Evolutionary conservation across 2,113 vertebrate genomes (phyloP), one percentile per base, ranked within the genome.

Genomic region (Trichechus manatus): DNA sequence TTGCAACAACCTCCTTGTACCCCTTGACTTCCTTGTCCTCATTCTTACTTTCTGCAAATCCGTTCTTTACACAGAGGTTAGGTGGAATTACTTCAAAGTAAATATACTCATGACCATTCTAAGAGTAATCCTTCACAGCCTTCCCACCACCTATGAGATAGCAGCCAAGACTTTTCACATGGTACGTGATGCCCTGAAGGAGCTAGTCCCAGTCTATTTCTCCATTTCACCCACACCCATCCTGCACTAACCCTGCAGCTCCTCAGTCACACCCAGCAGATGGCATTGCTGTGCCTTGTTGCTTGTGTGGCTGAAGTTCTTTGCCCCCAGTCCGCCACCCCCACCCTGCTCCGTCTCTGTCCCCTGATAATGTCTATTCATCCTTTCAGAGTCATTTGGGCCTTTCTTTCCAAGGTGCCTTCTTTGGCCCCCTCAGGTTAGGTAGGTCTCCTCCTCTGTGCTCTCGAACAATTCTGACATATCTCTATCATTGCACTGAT

Each of bases 51-150:
- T 29, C 79, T 91, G 3, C 29, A 97, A 90, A 59, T n/a, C 42
- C 27, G 61, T 33, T 88, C 64, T 94, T 94, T 63, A 87, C 36
- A 75, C 27, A 77, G 11, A 63, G 63, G 23, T 64, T 27, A 80
- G 31, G 22, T 22, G 8, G 39, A 87, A 80, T 91, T 89, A 92
- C 94, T 70, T 92, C 36, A 75, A 96, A 97, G 36, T 42, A 68
- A 85, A 74, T 88, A 20, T 90, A 25, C 17, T 82, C 25, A 56
- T 25, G 27, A 29, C 44, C 31, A 78, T 42, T 44, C 75, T 56
- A 36, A 23, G 42, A 70, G 6, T 53, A 93, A 84, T n/a, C 8
- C 13, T 70, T 92, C 50, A 56, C 61, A 78, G 20, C 23, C 3
- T 84, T 68, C 17, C 42, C 20, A 47, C 91, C 72, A 47, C 59